phyloP scores from a whole-genome alignment of 2,888 invertebrate genomes.

The Drosophila tanythrix region DNA sequence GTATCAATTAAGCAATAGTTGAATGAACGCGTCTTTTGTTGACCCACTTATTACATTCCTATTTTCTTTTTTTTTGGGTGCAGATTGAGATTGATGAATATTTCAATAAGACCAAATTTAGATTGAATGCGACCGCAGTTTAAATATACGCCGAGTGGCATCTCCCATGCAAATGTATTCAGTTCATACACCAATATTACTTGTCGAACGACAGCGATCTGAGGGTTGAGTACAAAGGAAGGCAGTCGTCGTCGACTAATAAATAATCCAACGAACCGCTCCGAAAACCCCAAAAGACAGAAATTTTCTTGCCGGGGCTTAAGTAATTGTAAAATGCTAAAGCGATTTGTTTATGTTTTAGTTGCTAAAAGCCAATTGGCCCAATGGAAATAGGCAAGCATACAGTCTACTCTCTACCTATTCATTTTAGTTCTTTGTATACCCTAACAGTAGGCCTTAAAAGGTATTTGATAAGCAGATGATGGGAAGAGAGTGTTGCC shows the following conservation, averaged over 20 bases:
- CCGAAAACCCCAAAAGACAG: constrained; percentile 19
- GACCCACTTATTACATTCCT: constrained; percentile 50
- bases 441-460: too few relatives aligned
- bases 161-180: constrained; percentile 59
- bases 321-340: constrained; percentile 73
- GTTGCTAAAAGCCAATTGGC: constrained; percentile 56
- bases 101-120: constrained; percentile 43
- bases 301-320: constrained; percentile 45
- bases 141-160: constrained; percentile 3
- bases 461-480: too few relatives aligned
- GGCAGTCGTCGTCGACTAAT: background rate
- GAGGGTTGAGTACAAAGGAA: constrained; percentile 29
- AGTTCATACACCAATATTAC: constrained; percentile 41
- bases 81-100: constrained; percentile 60
- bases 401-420: background rate
- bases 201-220: constrained; percentile 27
- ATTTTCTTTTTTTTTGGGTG: background rate
- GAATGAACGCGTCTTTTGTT: constrained; percentile 45
- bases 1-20: constrained; percentile 65
- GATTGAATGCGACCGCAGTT: constrained; percentile 27
- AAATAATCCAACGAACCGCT: constrained; percentile 13
- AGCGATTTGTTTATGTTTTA: constrained; percentile 63
- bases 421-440: background rate
- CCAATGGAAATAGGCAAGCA: background rate
- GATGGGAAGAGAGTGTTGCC: background rate